Conservation (phyloP, 2,113 vertebrate genomes). For the Okapia johnstoni region DNA sequence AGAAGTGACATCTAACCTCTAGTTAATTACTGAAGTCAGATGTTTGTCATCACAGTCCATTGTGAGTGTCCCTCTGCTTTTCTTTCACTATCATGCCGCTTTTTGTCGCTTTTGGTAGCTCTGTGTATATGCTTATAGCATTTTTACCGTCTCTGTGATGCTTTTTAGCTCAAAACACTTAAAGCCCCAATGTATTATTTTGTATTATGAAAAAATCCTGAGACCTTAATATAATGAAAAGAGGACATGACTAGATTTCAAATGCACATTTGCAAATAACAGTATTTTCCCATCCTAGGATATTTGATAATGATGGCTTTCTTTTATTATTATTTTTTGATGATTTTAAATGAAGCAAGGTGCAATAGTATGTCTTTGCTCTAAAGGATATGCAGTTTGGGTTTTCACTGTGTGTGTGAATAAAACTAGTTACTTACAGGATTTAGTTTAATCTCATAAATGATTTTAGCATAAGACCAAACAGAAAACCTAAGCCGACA, state of each 20-base stretch:
- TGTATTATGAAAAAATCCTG: not conserved
- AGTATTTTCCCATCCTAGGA: not conserved
- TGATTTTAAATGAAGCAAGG: not conserved
- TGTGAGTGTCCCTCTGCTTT: not conserved
- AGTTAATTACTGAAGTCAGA: not conserved
- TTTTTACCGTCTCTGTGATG: not conserved
- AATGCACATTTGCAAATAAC: not conserved
- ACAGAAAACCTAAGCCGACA: not conserved
- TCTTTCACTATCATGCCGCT: fast-evolving
- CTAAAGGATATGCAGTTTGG: not conserved
- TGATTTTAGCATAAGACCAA: not conserved
- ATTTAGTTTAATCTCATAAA: not conserved
- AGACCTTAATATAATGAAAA: not conserved
- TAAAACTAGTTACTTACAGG: not conserved
- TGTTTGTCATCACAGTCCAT: not conserved
- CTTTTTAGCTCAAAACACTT: not conserved
- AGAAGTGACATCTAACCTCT: not conserved
- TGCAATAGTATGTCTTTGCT: not conserved
- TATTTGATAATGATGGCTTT: not conserved
- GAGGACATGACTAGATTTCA: not conserved
- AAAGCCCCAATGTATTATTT: not conserved
- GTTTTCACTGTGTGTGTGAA: not conserved
- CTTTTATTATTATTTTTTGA: not conserved
- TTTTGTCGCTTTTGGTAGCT: not conserved
- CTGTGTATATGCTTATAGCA: not conserved